These are phyloP conservation scores for Paramormyrops kingsleyae DNA, from an alignment of 2,113 vertebrate species.

Conservation along the genomic window DNA sequence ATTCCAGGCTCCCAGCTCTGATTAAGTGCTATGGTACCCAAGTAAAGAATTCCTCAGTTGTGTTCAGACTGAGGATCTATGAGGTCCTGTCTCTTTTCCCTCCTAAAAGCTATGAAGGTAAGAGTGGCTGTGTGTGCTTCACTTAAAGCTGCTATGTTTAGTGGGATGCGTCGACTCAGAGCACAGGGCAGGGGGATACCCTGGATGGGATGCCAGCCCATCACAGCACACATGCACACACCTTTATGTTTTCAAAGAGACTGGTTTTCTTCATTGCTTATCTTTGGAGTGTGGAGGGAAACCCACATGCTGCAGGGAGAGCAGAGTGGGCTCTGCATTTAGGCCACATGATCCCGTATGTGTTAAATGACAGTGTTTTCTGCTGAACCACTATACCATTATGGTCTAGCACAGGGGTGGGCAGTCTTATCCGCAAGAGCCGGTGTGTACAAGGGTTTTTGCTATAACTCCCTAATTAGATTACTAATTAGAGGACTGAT, in stretches of 20 bases:
- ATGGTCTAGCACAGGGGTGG: neutral
- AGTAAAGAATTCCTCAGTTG: slow-evolving; percentile 59
- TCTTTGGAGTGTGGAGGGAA: neutral
- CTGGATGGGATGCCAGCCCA: neutral
- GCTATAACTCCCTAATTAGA: no score
- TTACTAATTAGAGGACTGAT: no score
- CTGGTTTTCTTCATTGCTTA: neutral
- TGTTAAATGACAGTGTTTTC: neutral
- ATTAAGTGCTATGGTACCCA: slow-evolving; percentile 69
- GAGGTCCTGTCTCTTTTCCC: slow-evolving; percentile 78
- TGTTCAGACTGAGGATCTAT: slow-evolving; percentile 82
- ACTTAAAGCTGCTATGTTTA: neutral
- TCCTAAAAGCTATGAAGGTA: slow-evolving; percentile 80
- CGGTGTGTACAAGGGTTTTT: no score
- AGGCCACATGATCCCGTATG: neutral
- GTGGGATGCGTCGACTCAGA: neutral
- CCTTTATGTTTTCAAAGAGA: neutral
- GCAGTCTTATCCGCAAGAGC: no score
- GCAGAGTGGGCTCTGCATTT: neutral
- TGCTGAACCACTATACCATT: neutral
- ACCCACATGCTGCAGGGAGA: neutral
- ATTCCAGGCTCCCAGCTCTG: slow-evolving; percentile 72
- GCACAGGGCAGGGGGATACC: neutral
- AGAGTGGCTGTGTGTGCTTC: slow-evolving; percentile 11
- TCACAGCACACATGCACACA: neutral